Evolutionary conservation across 2,888 invertebrate species (phyloP).

Genomic region (Megamerina dolium): DNA sequence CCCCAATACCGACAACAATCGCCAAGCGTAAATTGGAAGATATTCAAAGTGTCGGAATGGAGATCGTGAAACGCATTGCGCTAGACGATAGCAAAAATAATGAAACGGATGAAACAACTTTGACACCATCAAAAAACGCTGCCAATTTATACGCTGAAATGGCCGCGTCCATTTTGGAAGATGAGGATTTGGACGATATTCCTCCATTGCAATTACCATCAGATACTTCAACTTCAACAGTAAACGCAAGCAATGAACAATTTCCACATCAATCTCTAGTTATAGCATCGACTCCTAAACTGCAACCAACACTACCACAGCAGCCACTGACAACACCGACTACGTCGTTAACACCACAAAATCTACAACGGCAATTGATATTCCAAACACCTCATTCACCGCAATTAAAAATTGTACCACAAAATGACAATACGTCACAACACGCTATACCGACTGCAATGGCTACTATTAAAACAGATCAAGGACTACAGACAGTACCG

Average conservation of each 20-base stretch:
- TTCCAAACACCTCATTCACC: conserved; percentile 36
- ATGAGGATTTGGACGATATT: conserved; percentile 59
- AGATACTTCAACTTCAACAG: conserved; percentile 15
- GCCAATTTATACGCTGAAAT: conserved; percentile 80
- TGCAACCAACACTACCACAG: conserved; percentile 11
- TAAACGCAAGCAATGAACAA: conserved; percentile 15
- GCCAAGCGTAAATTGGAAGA: conserved; percentile 33
- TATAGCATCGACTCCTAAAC: too few species aligned
- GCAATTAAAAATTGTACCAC: conserved; percentile 30
- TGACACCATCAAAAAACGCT: conserved; percentile 65
- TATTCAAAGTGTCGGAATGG: conserved; percentile 20
- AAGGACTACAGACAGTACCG: conserved; percentile 47
- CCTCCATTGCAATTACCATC: conserved; percentile 24
- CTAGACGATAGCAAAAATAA: conserved; percentile 34
- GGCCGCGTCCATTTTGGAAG: conserved; percentile 77
- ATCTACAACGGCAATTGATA: conserved; percentile 43
- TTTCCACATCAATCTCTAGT: conserved; percentile 39
- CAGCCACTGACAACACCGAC: conserved; percentile 29
- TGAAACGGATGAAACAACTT: conserved; percentile 28
- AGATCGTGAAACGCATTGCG: conserved; percentile 50
- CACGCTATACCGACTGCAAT: conserved; percentile 36
- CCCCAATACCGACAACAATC: conserved; percentile 25
- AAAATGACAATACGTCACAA: not conserved
- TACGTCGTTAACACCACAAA: conserved; percentile 27
- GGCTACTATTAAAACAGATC: conserved; percentile 48